These are phyloP conservation scores for Mesembrinibis cayennensis DNA, from an alignment of 2,113 vertebrate genomes.

Conservation along the genomic window DNA sequence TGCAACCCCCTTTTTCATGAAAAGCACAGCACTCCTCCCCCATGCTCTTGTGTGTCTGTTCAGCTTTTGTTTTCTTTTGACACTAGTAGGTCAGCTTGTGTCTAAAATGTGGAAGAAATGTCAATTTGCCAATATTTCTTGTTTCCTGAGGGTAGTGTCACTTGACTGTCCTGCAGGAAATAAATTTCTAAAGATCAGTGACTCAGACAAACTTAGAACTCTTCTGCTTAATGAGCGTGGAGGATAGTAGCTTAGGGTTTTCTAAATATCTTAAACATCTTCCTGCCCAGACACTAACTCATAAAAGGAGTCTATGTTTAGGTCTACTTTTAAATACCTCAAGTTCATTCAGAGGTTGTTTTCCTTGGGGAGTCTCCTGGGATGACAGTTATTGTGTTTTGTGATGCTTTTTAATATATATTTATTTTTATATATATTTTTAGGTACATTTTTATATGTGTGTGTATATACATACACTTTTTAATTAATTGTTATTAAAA, in stretches of 20 bases:
- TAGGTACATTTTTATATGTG: not conserved
- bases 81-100: constrained; percentile 55
- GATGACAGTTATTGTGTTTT: not conserved
- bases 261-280: not conserved
- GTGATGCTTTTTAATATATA: not conserved
- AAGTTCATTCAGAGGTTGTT: not conserved
- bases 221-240: not conserved
- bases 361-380: not conserved
- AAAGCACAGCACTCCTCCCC: not conserved
- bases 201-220: not conserved
- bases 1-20: not conserved
- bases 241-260: not conserved
- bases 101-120: constrained; percentile 48
- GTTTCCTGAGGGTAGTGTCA: constrained; percentile 16
- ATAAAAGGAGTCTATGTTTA: not conserved
- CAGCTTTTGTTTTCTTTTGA: constrained; percentile 55
- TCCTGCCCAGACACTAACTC: not conserved
- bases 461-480: not conserved
- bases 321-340: not conserved
- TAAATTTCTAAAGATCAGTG: not conserved
- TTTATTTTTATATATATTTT: not conserved
- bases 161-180: constrained; percentile 19
- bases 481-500: not conserved
- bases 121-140: constrained; percentile 29
- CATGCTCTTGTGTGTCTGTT: not conserved